Conservation (phyloP, 2,888 invertebrate species). For the Apocheima hispidaria region DNA sequence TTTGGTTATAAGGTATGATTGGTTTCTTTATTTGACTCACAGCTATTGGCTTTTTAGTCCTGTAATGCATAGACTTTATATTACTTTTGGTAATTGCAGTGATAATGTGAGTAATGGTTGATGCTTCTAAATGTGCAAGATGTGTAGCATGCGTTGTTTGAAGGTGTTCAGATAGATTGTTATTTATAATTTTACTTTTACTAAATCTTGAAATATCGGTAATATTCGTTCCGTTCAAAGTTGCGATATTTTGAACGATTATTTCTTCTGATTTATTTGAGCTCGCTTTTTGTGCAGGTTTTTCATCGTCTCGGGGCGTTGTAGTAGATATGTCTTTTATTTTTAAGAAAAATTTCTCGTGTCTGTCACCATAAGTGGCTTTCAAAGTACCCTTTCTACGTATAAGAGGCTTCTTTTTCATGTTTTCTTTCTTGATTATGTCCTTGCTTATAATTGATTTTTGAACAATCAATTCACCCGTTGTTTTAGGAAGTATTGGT, state of each 20-base stretch:
- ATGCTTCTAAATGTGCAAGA: slow-evolving; percentile 46
- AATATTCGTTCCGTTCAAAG: neutral
- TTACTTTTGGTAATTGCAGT: slow-evolving; percentile 76
- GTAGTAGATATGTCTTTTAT: slow-evolving; percentile 40
- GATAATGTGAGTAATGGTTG: slow-evolving; percentile 63
- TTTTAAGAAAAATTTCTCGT: slow-evolving; percentile 70
- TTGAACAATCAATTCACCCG: slow-evolving; percentile 71
- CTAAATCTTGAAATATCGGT: neutral
- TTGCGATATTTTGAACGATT: slow-evolving; percentile 11
- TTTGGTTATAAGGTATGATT: slow-evolving; percentile 47
- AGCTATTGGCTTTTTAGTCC: slow-evolving; percentile 77
- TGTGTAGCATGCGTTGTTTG: slow-evolving; percentile 24
- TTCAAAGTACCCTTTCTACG: slow-evolving; percentile 81
- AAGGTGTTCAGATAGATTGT: neutral
- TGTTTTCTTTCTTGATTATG: slow-evolving; percentile 64
- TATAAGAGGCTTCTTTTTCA: slow-evolving; percentile 72
- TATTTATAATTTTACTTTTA: neutral
- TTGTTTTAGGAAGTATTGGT: slow-evolving; percentile 58
- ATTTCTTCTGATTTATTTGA: slow-evolving; percentile 17
- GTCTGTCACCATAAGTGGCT: slow-evolving; percentile 82
- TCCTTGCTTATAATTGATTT: slow-evolving; percentile 60
- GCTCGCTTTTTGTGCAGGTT: slow-evolving; percentile 14
- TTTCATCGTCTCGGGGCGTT: slow-evolving; percentile 13
- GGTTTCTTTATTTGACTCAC: slow-evolving; percentile 75
- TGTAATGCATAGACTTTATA: slow-evolving; percentile 73